These are phyloP conservation scores for Diorhabda carinulata DNA, from an alignment of 1,140 invertebrate genomes.

Conservation along the genomic window DNA sequence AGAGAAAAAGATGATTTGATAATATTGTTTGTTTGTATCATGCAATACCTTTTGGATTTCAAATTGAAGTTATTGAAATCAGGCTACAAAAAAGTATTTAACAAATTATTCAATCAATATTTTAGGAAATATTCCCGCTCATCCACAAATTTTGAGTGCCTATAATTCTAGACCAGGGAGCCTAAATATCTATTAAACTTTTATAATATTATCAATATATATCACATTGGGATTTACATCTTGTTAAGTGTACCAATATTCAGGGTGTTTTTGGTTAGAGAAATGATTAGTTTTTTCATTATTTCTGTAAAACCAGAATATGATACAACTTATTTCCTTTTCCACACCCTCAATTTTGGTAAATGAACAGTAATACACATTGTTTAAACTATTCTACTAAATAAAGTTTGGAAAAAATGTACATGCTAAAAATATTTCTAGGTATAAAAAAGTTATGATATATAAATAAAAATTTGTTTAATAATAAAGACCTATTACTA, in stretches of 20 bases:
- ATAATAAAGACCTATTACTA: background rate
- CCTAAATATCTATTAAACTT: constrained; percentile 13
- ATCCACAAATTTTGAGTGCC: too few species aligned
- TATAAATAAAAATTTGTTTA: background rate
- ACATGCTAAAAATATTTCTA: constrained; percentile 1
- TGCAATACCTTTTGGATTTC: too few species aligned
- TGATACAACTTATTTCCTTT: background rate
- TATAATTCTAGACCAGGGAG: constrained; percentile 14
- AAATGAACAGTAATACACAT: constrained; percentile 12
- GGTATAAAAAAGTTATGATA: constrained; percentile 1
- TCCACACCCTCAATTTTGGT: constrained; percentile 14
- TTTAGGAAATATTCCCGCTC: too few species aligned
- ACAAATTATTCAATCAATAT: too few species aligned
- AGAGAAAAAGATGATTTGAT: too few species aligned
- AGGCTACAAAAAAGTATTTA: too few species aligned
- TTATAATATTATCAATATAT: constrained; percentile 35
- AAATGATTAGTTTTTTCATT: background rate
- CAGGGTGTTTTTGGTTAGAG: background rate
- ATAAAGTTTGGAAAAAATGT: constrained; percentile 6
- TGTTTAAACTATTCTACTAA: background rate
- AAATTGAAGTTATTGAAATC: too few species aligned
- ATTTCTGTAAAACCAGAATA: constrained; percentile 20
- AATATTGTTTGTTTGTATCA: too few species aligned
- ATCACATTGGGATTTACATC: constrained; percentile 34
- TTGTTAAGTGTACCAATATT: constrained; percentile 12